Base-by-base conservation (phyloP, 2,888 invertebrate species). In the Coleophora deauratella region DNA sequence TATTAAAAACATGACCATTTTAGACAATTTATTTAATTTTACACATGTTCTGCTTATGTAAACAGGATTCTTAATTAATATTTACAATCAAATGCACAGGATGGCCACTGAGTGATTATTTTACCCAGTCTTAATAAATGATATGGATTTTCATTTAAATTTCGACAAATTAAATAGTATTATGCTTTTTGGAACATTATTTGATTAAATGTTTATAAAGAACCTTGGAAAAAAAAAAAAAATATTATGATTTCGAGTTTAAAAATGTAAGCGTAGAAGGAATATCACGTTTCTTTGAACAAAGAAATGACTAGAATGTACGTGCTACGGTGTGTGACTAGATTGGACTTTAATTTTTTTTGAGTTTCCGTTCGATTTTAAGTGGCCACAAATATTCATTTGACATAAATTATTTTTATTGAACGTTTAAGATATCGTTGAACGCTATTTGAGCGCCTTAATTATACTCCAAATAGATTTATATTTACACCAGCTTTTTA, bases 21-120 rank as follows among this genome's bases (percentile, higher is more conserved):
- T 78, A 75, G 73, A 84, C 74, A 78, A 76, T 85, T 85, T 85
- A 84, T 81, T 84, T 76, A 65, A 80, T 84, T 84, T 78, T 84
- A 85, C 84, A 84, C 82, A 77, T 78, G 78, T 80, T n/a, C n/a
- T 79, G 62, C 66, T 75, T 75, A 76, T 71, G 72, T 67, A 78
- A 73, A 81, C 71, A 70, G 66, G 65, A 71, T 57, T 48, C 77
- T 81, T 79, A 78, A 32, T 52, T 59, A 67, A 81, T 85, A 84
- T 85, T 77, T 84, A 85, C 84, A 85, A 52, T 52, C 60, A 59
- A 78, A 80, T 80, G 73, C 80, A 79, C 78, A 75, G 58, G 59
- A 63, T 62, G 75, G 72, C 78, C 73, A 58, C 32, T n/a, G n/a
- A 35, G 28, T 52, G 51, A 51, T 51, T 52, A 52, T 55, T 54